A percentile compares a stretch with the other conserved stretches of the same genome.
These are phyloP conservation scores for Cetonia aurata DNA, from an alignment of 2,888 invertebrate species.

Conservation along the genomic window DNA sequence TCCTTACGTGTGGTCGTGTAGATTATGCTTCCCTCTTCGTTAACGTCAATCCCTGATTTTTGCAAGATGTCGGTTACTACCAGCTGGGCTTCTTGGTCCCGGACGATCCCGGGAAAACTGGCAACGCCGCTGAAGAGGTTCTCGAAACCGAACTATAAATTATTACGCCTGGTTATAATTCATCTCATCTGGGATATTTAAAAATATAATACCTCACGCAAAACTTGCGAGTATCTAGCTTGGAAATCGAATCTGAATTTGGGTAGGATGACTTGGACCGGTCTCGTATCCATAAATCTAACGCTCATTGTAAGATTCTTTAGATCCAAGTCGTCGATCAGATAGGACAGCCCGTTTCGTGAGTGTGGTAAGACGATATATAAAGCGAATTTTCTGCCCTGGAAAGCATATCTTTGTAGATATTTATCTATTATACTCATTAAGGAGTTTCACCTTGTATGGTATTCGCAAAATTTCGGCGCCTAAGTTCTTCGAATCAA, in stretches of 20 bases:
- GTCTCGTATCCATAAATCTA: slow-evolving; percentile 71
- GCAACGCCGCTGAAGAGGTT: slow-evolving; percentile 80
- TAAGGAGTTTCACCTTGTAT: slow-evolving; percentile 72
- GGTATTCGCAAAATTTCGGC: slow-evolving; percentile 81
- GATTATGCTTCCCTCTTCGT: slow-evolving; percentile 80
- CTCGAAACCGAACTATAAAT: slow-evolving; percentile 75
- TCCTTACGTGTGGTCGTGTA: slow-evolving; percentile 78
- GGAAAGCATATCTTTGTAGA: slow-evolving; percentile 50
- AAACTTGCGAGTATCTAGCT: slow-evolving; percentile 71
- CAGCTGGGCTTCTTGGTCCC: slow-evolving; percentile 66
- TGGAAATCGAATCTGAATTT: slow-evolving; percentile 82
- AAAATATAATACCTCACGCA: slow-evolving; percentile 71
- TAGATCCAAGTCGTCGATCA: slow-evolving; percentile 72
- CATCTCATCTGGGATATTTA: slow-evolving; percentile 22
- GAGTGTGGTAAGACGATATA: slow-evolving; percentile 79
- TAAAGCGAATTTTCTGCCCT: slow-evolving; percentile 83
- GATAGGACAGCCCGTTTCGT: slow-evolving; percentile 71
- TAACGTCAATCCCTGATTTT: slow-evolving; percentile 81
- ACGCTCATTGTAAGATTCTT: slow-evolving; percentile 70
- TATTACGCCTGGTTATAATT: slow-evolving; percentile 10
- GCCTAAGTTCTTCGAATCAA: slow-evolving; percentile 73
- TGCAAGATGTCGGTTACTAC: slow-evolving; percentile 80
- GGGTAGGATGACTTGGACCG: slow-evolving; percentile 77
- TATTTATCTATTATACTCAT: too few relatives aligned
- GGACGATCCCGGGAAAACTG: slow-evolving; percentile 77